phyloP scores from a whole-genome alignment of 2,888 invertebrate species.

The Philonicus albiceps region DNA sequence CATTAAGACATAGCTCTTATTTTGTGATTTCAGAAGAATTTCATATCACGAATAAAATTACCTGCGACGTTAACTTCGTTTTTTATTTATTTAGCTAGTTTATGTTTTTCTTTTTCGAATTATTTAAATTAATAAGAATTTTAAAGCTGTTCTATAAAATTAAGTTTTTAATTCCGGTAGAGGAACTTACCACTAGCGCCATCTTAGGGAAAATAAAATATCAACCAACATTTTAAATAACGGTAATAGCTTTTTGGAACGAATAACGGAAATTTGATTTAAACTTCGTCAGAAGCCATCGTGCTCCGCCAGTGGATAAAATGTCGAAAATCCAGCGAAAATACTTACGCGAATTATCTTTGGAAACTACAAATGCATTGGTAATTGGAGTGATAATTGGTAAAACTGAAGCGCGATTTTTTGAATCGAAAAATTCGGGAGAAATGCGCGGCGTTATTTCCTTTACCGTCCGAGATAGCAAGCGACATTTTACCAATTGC shows the following conservation, averaged over 20 bases:
- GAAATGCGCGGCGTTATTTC: slow-evolving; percentile 75
- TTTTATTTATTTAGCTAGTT: too few relatives aligned
- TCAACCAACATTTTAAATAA: not conserved
- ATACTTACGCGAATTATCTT: not conserved
- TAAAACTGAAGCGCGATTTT: slow-evolving; percentile 68
- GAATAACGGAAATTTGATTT: not conserved
- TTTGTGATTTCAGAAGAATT: not conserved
- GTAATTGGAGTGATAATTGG: slow-evolving; percentile 69
- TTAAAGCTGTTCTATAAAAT: not conserved
- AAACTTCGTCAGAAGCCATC: not conserved
- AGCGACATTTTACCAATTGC: slow-evolving; percentile 75
- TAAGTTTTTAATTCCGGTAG: not conserved
- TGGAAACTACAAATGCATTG: slow-evolving; percentile 1
- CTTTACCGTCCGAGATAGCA: slow-evolving; percentile 78
- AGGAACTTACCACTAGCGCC: not conserved
- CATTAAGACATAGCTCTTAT: slow-evolving; percentile 8
- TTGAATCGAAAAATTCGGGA: slow-evolving; percentile 59
- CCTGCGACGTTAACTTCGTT: too few relatives aligned
- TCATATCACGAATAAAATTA: not conserved
- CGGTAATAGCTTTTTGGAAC: not conserved
- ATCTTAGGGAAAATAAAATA: not conserved
- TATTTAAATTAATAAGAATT: not conserved
- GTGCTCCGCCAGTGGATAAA: not conserved
- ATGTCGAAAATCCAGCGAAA: slow-evolving; percentile 11
- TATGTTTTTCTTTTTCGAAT: too few relatives aligned